These are phyloP conservation scores for Zygogramma bicolorata DNA, from an alignment of 2,888 invertebrate species.

Conservation along the genomic window DNA sequence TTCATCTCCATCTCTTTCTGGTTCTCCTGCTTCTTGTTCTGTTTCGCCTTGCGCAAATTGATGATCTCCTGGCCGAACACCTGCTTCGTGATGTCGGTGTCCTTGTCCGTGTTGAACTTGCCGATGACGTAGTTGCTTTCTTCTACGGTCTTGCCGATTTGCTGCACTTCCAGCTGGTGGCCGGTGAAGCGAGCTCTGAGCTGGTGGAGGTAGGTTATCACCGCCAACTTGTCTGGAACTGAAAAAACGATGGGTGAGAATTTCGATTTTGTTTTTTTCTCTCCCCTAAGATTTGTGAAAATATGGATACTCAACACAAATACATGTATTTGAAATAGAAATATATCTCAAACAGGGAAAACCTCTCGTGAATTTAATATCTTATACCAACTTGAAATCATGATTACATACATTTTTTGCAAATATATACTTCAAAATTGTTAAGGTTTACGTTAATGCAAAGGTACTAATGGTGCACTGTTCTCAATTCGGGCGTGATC, in stretches of 20 bases:
- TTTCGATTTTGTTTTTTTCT: too few species aligned
- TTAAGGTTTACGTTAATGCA: too few species aligned
- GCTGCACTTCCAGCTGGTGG: slow-evolving; percentile 92
- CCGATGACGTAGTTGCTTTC: slow-evolving; percentile 90
- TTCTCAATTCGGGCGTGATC: too few species aligned
- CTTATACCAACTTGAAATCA: too few species aligned
- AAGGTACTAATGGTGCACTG: too few species aligned
- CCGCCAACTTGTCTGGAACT: slow-evolving; percentile 94
- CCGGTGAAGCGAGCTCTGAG: slow-evolving; percentile 94
- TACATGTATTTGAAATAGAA: too few species aligned
- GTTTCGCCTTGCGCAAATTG: slow-evolving; percentile 72
- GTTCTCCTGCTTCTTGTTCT: slow-evolving; percentile 53
- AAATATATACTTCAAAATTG: too few species aligned
- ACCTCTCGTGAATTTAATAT: too few species aligned
- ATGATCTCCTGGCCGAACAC: slow-evolving; percentile 80
- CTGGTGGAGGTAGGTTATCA: slow-evolving; percentile 98
- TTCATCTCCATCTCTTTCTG: slow-evolving; percentile 56
- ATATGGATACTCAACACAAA: too few species aligned
- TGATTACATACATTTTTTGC: too few species aligned
- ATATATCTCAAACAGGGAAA: too few species aligned
- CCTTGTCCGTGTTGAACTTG: slow-evolving; percentile 83
- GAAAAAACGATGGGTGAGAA: slow-evolving; percentile 29
- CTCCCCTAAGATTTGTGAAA: too few species aligned
- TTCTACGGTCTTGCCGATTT: slow-evolving; percentile 85
- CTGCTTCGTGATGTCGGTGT: slow-evolving; percentile 77